Evolutionary conservation across 2,797 vertebrate genomes (phyloP).

Genomic region (Odontamblyopus rebecca): DNA sequence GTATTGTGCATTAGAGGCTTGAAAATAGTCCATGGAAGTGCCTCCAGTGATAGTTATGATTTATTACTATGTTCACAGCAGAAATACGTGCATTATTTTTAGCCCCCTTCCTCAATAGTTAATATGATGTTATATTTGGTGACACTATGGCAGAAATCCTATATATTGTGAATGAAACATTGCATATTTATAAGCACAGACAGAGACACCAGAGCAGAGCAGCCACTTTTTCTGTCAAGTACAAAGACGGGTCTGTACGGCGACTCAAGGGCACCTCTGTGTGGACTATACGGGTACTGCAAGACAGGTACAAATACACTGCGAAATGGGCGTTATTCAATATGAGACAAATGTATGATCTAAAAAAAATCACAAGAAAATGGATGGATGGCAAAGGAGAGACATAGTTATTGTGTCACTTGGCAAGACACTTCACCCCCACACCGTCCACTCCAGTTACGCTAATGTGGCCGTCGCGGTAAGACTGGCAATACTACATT

Average conservation of each 20-base stretch:
- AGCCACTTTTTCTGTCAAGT: background rate
- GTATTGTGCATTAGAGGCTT: constrained; percentile 4
- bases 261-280: constrained; percentile 1
- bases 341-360: too few relatives aligned
- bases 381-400: too few relatives aligned
- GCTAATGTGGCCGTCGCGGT: too few relatives aligned
- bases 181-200: background rate
- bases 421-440: too few relatives aligned
- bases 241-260: background rate
- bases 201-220: background rate
- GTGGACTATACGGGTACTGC: background rate
- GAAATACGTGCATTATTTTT: constrained; percentile 9
- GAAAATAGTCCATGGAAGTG: background rate
- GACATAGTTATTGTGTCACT: too few relatives aligned
- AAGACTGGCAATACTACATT: too few relatives aligned
- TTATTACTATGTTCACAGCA: constrained; percentile 5
- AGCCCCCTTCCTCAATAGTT: constrained; percentile 11
- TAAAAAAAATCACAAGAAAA: too few relatives aligned
- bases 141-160: background rate
- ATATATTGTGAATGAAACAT: constrained; percentile 12
- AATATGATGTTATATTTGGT: constrained; percentile 5
- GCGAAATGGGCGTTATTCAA: too few relatives aligned
- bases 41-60: constrained; percentile 8
- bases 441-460: too few relatives aligned
- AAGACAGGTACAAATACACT: background rate